phyloP scores from a whole-genome alignment of 1,140 invertebrate genomes.

The Heliconius congener region DNA sequence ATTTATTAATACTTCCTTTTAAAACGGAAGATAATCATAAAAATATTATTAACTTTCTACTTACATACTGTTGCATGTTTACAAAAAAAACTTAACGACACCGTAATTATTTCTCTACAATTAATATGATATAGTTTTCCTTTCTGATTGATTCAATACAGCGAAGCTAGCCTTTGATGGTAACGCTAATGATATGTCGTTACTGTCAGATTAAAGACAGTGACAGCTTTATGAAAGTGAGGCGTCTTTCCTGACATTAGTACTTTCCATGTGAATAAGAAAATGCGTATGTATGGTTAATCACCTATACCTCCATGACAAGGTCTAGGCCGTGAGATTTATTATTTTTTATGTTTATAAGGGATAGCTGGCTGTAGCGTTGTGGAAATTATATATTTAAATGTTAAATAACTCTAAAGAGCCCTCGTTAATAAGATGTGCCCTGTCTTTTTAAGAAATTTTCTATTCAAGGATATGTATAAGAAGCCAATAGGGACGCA shows the following conservation, averaged over 20 bases:
- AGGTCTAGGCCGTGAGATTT: constrained; percentile 17
- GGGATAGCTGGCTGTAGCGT: background rate
- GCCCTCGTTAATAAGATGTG: no score
- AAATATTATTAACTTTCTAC: constrained; percentile 6
- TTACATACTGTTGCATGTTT: background rate
- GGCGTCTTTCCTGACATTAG: constrained; percentile 52
- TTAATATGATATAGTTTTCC: constrained; percentile 38
- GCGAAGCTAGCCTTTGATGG: constrained; percentile 40
- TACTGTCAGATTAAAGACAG: constrained; percentile 62
- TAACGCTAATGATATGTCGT: constrained; percentile 56
- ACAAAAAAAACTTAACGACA: constrained; percentile 16
- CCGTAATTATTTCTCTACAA: background rate
- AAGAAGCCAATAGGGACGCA: no score
- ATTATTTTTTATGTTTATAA: background rate
- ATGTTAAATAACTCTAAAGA: background rate
- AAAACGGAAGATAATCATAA: constrained; percentile 3
- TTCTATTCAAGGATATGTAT: no score
- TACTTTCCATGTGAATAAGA: constrained; percentile 49
- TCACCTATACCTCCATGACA: constrained; percentile 2
- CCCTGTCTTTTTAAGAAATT: no score
- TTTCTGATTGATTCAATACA: constrained; percentile 44
- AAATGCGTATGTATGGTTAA: constrained; percentile 1
- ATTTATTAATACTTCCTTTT: background rate
- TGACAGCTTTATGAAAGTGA: constrained; percentile 55
- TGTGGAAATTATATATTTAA: background rate